These are phyloP conservation scores for Sebastes goodei DNA, from an alignment of 2,797 vertebrate genomes.

Conservation along the genomic window DNA sequence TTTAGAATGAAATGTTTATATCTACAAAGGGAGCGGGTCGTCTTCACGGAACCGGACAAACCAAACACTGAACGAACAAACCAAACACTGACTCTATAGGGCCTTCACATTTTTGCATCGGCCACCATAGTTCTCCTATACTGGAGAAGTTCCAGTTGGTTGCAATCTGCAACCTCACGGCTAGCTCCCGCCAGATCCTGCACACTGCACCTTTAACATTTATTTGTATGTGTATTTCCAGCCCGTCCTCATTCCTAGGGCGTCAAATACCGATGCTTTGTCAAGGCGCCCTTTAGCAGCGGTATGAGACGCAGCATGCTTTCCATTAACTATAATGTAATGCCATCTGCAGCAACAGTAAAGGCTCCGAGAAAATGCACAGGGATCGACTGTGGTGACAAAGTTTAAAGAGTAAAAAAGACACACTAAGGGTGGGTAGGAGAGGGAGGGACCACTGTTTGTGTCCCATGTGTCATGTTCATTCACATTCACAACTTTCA, in stretches of 20 bases:
- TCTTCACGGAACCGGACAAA: too few species aligned
- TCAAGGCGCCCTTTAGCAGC: too few species aligned
- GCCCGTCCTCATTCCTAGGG: rapidly evolving
- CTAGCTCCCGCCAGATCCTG: too few species aligned
- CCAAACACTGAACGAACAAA: too few species aligned
- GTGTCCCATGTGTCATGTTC: background rate
- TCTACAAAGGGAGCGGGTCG: too few species aligned
- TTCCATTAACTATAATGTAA: background rate
- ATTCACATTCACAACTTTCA: background rate
- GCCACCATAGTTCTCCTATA: too few species aligned
- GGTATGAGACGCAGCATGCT: rapidly evolving
- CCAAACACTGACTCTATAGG: too few species aligned
- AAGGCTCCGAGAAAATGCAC: background rate
- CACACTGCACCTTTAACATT: background rate
- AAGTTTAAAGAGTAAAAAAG: background rate
- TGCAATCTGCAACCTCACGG: too few species aligned
- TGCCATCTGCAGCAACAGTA: background rate
- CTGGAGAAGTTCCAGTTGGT: too few species aligned
- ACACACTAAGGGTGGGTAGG: rapidly evolving
- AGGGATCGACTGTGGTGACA: rapidly evolving
- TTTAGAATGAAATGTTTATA: too few species aligned
- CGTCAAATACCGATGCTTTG: background rate
- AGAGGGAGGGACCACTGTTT: rapidly evolving
- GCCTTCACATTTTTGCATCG: rapidly evolving
- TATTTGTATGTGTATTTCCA: background rate